Evolutionary conservation across 2,113 vertebrate genomes (phyloP).

Genomic region (Diphyllodes magnificus): DNA sequence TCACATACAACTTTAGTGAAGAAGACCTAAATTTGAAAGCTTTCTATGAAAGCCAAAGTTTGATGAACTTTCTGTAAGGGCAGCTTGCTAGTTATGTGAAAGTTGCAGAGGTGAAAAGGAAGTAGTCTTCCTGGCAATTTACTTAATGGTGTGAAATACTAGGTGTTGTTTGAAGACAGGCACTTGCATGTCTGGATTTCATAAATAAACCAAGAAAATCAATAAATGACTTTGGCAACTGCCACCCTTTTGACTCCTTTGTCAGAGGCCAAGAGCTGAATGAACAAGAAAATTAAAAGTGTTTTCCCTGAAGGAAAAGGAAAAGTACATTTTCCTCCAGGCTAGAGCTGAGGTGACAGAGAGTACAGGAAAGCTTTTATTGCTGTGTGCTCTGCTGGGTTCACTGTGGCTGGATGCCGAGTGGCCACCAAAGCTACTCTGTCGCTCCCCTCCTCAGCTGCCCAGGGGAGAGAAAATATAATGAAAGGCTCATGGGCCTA

Average conservation of each 20-base stretch:
- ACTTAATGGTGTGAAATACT: conserved; percentile 37
- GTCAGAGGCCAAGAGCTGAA: conserved; percentile 28
- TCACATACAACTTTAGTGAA: background rate
- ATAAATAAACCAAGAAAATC: conserved; percentile 59
- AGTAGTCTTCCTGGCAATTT: background rate
- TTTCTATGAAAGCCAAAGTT: background rate
- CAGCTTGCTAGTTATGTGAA: background rate
- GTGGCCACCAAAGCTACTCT: background rate
- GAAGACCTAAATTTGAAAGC: background rate
- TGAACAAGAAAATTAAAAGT: conserved; percentile 41
- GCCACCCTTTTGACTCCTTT: conserved; percentile 29
- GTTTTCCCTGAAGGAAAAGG: background rate
- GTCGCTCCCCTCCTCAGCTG: background rate
- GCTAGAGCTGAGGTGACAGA: background rate
- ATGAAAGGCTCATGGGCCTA: background rate
- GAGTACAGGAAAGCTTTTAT: background rate
- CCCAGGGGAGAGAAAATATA: background rate
- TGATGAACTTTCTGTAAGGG: background rate
- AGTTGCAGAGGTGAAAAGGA: conserved; percentile 2
- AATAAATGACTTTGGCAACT: conserved; percentile 28
- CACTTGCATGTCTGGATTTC: conserved; percentile 6
- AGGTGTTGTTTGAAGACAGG: conserved; percentile 26
- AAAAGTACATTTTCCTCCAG: background rate
- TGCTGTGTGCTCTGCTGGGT: background rate
- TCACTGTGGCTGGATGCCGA: background rate